Base-by-base conservation (phyloP, 64 coral and sea anemone species). In the Montipora cactus region DNA sequence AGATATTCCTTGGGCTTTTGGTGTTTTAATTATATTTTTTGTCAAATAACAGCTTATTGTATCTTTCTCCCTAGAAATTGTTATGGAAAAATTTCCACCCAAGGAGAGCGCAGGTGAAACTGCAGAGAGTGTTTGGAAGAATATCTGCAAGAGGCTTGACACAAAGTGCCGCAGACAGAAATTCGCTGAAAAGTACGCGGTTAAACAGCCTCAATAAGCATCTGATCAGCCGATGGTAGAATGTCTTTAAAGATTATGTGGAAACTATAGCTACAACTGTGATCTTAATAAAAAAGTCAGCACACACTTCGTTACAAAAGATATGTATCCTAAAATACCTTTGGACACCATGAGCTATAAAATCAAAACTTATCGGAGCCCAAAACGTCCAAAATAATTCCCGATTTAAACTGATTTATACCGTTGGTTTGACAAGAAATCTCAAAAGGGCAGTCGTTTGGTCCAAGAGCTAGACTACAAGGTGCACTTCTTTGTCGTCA, bases 371-470 rank as follows among this genome's bases (percentile, higher is more conserved):
- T 71, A 22, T 14, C 67, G 11, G 67, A 71, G 67, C 67, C 2
- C 14, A 71, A 71, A 71, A 71, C 67, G 67, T 13, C 67, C 7
- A 71, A 15, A 71, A 71, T 19, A 15, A 71, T 71, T 8, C 67
- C 67, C 67, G 67, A 71, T 71, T 71, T 71, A 12, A 12, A 71
- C 67, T 71, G 67, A 71, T 15, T 19, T 12, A 71, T 71, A 71
- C 67, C 1, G 7, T 22, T 71, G 67, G 67, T 71, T 71, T 71
- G 5, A 5, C 67, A 71, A 71, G 0, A 57, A 57, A 71, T 71
- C 67, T 71, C 67, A 71, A 71, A 71, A 71, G 16, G 11, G 67
- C 67, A 71, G 67, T 71, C 67, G 67, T 71, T 71, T 71, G 67
- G 67, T 71, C 67, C 67, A 22, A 71, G 67, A 71, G 67, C 67